Conservation (phyloP, 1,140 invertebrate genomes). For the Dreissena polymorpha region DNA sequence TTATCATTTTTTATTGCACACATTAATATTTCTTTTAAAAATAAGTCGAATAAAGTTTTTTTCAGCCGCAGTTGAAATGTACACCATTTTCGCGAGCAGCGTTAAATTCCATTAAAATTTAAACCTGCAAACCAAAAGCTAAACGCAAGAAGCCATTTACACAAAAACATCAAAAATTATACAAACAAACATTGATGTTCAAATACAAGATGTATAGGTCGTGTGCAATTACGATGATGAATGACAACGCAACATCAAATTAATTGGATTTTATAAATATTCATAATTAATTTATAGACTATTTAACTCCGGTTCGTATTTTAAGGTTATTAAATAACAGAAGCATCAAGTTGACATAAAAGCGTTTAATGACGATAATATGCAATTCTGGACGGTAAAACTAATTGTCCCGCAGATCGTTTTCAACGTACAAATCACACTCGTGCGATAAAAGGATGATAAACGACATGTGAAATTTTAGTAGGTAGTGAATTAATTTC, state of each 20-base stretch:
- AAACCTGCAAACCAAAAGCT: too few relatives aligned
- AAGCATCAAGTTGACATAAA: slow-evolving; percentile 14
- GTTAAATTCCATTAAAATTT: too few relatives aligned
- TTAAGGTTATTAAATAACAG: slow-evolving; percentile 40
- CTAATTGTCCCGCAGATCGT: slow-evolving; percentile 14
- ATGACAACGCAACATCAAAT: slow-evolving; percentile 33
- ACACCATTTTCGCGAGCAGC: too few relatives aligned
- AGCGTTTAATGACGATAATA: slow-evolving; percentile 14
- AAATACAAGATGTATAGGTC: slow-evolving; percentile 35
- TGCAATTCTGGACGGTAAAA: slow-evolving; percentile 1
- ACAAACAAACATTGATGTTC: slow-evolving; percentile 9
- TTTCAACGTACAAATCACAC: slow-evolving; percentile 24
- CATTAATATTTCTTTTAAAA: too few relatives aligned
- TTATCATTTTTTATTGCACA: too few relatives aligned
- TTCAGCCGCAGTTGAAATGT: too few relatives aligned
- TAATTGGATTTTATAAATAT: slow-evolving; percentile 51
- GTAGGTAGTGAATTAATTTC: slow-evolving; percentile 13
- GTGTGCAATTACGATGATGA: slow-evolving; percentile 6
- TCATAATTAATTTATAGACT: slow-evolving; percentile 41
- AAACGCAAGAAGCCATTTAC: too few relatives aligned
- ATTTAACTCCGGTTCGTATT: slow-evolving; percentile 22
- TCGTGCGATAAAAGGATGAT: slow-evolving; percentile 20
- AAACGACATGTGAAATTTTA: slow-evolving; percentile 28
- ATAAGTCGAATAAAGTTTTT: too few relatives aligned
- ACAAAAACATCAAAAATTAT: neutral